phyloP scores from a whole-genome alignment of 2,888 invertebrate species.

The Deilephila elpenor region DNA sequence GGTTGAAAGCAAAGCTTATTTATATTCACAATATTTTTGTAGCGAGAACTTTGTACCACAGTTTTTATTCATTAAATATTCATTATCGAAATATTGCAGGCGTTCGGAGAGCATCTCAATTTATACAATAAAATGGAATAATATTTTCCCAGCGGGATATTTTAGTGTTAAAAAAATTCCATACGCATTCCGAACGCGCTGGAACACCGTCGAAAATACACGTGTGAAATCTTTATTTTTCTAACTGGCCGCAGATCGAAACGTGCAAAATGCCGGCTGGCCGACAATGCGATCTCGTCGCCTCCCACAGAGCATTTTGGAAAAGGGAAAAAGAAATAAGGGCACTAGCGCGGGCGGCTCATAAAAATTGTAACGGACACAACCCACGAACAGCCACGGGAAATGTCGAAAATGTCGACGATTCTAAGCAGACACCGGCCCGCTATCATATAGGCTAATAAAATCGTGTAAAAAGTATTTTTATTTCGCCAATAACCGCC shows the following conservation, averaged over 20 bases:
- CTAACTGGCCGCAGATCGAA: conserved; percentile 59
- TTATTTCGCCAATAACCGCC: background rate
- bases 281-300: conserved; percentile 69
- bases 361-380: conserved; percentile 73
- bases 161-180: background rate
- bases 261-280: conserved; percentile 67
- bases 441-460: conserved; percentile 17
- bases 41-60: background rate
- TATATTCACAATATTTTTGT: background rate
- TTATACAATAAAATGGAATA: background rate
- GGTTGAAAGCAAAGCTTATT: background rate
- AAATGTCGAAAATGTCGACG: conserved; percentile 59
- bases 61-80: background rate
- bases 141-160: background rate
- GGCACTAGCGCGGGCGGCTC: conserved; percentile 58
- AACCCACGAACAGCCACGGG: conserved; percentile 51
- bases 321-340: conserved; percentile 59
- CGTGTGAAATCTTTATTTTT: conserved; percentile 65
- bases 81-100: conserved; percentile 6
- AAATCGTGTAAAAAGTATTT: conserved; percentile 21
- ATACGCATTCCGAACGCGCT: conserved; percentile 3
- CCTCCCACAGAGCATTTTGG: conserved; percentile 59
- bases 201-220: conserved; percentile 28
- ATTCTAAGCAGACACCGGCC: conserved; percentile 39
- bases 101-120: background rate